A percentile compares a stretch with the other conserved stretches of the same genome.
phyloP scores from a whole-genome alignment of 2,888 invertebrate species.

The Imbricaverruca yamaguchii region DNA sequence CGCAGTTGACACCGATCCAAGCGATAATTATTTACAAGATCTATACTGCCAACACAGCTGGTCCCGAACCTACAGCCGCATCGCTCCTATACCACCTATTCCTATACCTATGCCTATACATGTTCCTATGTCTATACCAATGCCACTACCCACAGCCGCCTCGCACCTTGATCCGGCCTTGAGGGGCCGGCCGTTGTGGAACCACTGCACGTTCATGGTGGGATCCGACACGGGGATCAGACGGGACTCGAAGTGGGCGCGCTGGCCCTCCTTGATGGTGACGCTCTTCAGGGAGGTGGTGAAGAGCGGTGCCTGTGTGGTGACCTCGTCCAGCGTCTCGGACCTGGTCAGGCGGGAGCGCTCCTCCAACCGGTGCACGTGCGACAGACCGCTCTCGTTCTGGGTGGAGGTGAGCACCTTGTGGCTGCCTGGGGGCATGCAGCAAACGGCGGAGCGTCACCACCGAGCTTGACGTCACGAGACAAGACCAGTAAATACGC shows the following conservation, averaged over 20 bases:
- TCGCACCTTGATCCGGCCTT: slow-evolving; percentile 56
- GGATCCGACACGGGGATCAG: slow-evolving; percentile 89
- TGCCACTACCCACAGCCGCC: not conserved
- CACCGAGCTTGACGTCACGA: too few relatives aligned
- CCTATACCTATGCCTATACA: too few relatives aligned
- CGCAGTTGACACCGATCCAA: too few relatives aligned
- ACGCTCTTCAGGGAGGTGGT: slow-evolving; percentile 85
- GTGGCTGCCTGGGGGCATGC: not conserved
- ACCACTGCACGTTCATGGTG: slow-evolving; percentile 92
- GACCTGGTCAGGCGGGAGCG: slow-evolving; percentile 65
- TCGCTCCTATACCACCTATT: too few relatives aligned
- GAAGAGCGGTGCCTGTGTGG: slow-evolving; percentile 85
- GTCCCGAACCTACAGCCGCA: too few relatives aligned
- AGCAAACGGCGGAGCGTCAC: not conserved
- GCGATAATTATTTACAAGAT: too few relatives aligned
- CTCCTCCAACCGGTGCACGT: slow-evolving; percentile 83
- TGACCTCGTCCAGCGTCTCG: slow-evolving; percentile 68
- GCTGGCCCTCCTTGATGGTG: slow-evolving; percentile 87
- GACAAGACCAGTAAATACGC: too few relatives aligned
- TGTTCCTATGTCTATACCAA: too few relatives aligned
- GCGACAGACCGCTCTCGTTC: slow-evolving; percentile 54
- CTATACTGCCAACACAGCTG: too few relatives aligned
- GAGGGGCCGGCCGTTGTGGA: slow-evolving; percentile 79
- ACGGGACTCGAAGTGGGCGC: slow-evolving; percentile 89
- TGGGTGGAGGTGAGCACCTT: not conserved